A percentile compares a stretch with the other conserved stretches of the same genome.
These are phyloP conservation scores for Lytechinus variegatus DNA, from an alignment of 35 echinoderm and acorn worm species.

Conservation along the genomic window DNA sequence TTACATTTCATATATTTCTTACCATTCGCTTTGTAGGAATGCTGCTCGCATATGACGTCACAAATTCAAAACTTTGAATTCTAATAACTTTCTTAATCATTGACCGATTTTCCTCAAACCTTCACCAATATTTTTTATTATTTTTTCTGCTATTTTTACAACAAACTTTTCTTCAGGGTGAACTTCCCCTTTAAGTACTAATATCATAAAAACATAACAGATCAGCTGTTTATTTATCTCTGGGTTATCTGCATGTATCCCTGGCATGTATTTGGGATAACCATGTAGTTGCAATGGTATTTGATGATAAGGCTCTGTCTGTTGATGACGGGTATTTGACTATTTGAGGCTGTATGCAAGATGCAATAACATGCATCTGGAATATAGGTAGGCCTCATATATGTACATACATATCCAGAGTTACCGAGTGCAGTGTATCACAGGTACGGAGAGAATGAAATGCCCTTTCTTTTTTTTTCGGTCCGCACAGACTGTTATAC, in stretches of 20 bases:
- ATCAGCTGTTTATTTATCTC: background rate
- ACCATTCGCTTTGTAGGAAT: too few species aligned
- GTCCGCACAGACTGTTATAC: constrained; percentile 2
- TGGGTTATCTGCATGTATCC: background rate
- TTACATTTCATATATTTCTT: too few species aligned
- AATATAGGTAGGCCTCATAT: too few species aligned
- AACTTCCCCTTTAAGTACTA: too few species aligned
- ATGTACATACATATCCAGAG: background rate
- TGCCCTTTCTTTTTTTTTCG: background rate
- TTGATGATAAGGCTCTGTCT: background rate
- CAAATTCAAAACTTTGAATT: too few species aligned
- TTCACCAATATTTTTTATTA: too few species aligned
- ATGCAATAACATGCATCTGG: background rate
- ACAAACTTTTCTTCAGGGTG: too few species aligned
- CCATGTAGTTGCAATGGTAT: background rate
- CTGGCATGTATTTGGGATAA: background rate
- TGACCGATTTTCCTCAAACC: too few species aligned
- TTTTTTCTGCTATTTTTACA: too few species aligned
- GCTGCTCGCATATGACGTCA: too few species aligned
- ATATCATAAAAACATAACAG: background rate
- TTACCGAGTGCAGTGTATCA: background rate
- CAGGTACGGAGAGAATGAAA: background rate
- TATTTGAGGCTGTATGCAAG: background rate
- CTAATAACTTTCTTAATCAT: too few species aligned
- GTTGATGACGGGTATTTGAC: background rate